Evolutionary conservation across 2,113 vertebrate species (phyloP).

Genomic region (Pluvianellus socialis): DNA sequence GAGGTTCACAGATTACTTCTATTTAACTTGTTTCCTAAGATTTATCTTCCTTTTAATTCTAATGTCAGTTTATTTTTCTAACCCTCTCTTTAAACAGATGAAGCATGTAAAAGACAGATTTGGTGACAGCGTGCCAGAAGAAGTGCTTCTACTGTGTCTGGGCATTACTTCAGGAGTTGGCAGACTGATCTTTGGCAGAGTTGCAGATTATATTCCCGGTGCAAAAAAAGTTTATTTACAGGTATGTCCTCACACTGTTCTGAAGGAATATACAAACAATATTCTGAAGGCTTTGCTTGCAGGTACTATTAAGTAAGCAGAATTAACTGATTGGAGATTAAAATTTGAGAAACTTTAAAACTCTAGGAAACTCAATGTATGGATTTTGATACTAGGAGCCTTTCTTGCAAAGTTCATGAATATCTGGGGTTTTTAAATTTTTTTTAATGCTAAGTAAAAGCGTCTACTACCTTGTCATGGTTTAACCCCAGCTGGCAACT

Average conservation of each 20-base stretch:
- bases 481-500: too few species aligned
- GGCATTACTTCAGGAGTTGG: conserved; percentile 92
- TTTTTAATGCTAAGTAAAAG: too few species aligned
- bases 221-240: conserved; percentile 95
- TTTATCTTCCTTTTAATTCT: not conserved
- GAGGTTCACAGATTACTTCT: not conserved
- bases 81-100: conserved; percentile 78
- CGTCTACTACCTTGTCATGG: too few species aligned
- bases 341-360: not conserved
- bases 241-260: conserved; percentile 67
- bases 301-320: not conserved
- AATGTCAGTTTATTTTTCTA: not conserved
- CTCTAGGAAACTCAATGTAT: not conserved
- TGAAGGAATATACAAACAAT: not conserved
- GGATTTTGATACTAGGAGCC: not conserved
- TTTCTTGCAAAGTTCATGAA: not conserved
- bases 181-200: conserved; percentile 88
- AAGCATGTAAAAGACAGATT: conserved; percentile 89
- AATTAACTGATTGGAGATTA: not conserved
- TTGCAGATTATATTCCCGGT: conserved; percentile 89
- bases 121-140: conserved; percentile 73
- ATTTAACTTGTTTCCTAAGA: not conserved
- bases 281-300: not conserved
- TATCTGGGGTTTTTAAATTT: too few species aligned
- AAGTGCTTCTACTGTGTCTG: conserved; percentile 89